Evolutionary conservation across 2,797 vertebrate genomes (phyloP).

Genomic region (Sarcoramphus papa): DNA sequence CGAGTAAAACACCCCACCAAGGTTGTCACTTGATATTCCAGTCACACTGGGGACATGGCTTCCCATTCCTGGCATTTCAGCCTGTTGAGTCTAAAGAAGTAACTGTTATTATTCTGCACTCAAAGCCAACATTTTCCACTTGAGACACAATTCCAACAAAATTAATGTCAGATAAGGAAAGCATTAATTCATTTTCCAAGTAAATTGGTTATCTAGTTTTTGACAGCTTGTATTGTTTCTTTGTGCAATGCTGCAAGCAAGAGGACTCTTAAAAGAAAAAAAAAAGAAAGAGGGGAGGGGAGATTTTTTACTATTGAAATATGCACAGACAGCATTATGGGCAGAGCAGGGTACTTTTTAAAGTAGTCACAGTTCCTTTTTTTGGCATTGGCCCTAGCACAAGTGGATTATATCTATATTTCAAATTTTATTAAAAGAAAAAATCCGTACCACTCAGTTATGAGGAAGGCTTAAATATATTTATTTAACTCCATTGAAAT

Average conservation of each 20-base stretch:
- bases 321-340: slow-evolving; percentile 3
- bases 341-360: slow-evolving; percentile 20
- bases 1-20: not conserved
- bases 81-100: slow-evolving; percentile 56
- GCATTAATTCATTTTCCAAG: slow-evolving; percentile 61
- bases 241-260: slow-evolving; percentile 14
- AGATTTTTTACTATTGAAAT: not conserved
- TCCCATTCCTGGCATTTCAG: slow-evolving; percentile 59
- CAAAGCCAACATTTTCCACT: slow-evolving; percentile 62
- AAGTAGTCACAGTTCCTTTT: slow-evolving; percentile 6
- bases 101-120: slow-evolving; percentile 47
- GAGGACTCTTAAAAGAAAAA: not conserved
- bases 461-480: slow-evolving; percentile 26
- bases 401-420: slow-evolving; percentile 31
- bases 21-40: slow-evolving; percentile 60
- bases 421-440: slow-evolving; percentile 48
- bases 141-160: slow-evolving; percentile 67
- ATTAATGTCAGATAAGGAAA: slow-evolving; percentile 54
- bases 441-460: slow-evolving; percentile 2
- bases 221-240: slow-evolving; percentile 55
- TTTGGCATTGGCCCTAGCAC: slow-evolving; percentile 14
- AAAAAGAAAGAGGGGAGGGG: not conserved
- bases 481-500: slow-evolving; percentile 45
- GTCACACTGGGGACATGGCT: slow-evolving; percentile 41
- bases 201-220: slow-evolving; percentile 65